phyloP scores from a whole-genome alignment of 35 echinoderm and acorn worm genomes.

The Lytechinus pictus region DNA sequence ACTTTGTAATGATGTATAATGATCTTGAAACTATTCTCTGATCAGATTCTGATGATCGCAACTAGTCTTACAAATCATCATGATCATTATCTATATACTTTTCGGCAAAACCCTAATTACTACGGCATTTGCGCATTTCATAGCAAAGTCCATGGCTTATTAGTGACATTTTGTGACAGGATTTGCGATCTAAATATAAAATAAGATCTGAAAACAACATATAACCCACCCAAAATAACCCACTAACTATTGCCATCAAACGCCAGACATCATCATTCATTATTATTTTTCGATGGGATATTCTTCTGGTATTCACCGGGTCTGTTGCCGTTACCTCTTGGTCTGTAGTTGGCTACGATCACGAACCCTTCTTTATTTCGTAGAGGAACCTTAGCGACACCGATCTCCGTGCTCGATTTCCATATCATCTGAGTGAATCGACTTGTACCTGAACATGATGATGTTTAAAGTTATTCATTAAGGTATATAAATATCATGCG shows the following conservation, averaged over 20 bases:
- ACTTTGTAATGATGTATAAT: no score
- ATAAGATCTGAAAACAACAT: background rate
- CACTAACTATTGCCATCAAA: background rate
- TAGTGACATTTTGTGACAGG: no score
- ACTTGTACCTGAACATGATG: conserved; percentile 64
- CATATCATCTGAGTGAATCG: conserved; percentile 98
- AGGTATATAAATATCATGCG: no score
- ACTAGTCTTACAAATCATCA: no score
- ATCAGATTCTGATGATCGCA: no score
- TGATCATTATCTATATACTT: no score
- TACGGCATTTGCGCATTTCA: no score
- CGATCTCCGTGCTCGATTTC: conserved; percentile 78
- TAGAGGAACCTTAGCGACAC: conserved; percentile 76
- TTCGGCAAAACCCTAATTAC: no score
- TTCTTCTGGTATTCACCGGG: conserved; percentile 87
- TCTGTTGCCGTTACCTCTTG: conserved; percentile 76
- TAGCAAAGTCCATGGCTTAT: no score
- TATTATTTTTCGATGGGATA: conserved; percentile 46
- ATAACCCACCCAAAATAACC: background rate
- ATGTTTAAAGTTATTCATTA: no score
- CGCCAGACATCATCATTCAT: background rate
- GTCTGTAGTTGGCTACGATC: conserved; percentile 84
- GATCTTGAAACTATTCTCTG: no score
- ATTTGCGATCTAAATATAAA: no score
- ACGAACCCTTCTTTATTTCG: conserved; percentile 70